Evolutionary conservation across 1,140 invertebrate genomes (phyloP).

Genomic region (Ladona fulva): DNA sequence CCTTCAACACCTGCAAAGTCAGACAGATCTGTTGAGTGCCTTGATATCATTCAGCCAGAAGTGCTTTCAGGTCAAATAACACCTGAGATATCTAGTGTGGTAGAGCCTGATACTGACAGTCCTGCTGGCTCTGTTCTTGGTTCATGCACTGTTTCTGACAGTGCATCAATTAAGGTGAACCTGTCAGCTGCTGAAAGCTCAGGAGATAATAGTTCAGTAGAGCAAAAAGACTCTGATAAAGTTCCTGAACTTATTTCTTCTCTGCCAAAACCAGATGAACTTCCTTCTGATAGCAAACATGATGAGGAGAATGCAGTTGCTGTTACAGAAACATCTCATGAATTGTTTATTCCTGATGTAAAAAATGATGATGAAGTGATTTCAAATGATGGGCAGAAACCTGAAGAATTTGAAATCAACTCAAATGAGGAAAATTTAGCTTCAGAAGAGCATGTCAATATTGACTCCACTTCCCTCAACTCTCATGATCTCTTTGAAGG

Average conservation of each 20-base stretch:
- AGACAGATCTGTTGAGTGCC: slow-evolving; percentile 3
- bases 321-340: neutral
- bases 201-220: slow-evolving; percentile 25
- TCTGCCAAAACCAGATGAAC: slow-evolving; percentile 6
- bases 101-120: neutral
- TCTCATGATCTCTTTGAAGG: slow-evolving; percentile 16
- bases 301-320: slow-evolving; percentile 9
- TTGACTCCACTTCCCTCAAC: slow-evolving; percentile 18
- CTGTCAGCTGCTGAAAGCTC: neutral
- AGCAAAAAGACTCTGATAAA: slow-evolving; percentile 12
- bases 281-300: neutral
- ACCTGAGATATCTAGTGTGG: neutral
- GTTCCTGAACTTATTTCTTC: neutral
- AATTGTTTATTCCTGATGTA: slow-evolving; percentile 18
- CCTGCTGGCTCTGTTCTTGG: neutral
- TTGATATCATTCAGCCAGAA: slow-evolving; percentile 1
- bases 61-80: neutral
- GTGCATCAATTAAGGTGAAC: neutral
- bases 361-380: slow-evolving; percentile 21
- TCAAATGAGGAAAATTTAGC: slow-evolving; percentile 20
- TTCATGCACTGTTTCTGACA: neutral
- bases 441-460: slow-evolving; percentile 18
- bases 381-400: neutral
- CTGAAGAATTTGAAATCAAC: slow-evolving; percentile 19
- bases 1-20: neutral